phyloP scores from a whole-genome alignment of 2,888 invertebrate species.

The Eupithecia subfuscata region DNA sequence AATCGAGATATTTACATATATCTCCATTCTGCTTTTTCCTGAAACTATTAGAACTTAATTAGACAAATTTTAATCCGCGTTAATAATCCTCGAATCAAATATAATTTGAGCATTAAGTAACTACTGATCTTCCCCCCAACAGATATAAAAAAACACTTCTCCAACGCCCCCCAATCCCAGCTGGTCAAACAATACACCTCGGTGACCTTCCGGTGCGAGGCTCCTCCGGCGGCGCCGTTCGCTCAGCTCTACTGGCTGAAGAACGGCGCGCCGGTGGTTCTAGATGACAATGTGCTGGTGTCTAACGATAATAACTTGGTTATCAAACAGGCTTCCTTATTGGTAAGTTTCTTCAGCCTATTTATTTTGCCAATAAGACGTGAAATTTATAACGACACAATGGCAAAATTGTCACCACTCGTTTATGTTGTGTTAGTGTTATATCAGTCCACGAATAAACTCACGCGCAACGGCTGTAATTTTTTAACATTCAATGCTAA shows the following conservation, averaged over 20 bases:
- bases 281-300: slow-evolving; percentile 87
- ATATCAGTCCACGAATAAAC: too few relatives aligned
- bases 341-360: slow-evolving; percentile 66
- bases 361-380: background rate
- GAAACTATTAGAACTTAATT: background rate
- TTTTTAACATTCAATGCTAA: too few relatives aligned
- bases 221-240: slow-evolving; percentile 94
- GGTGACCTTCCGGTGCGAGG: slow-evolving; percentile 93
- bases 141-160: slow-evolving; percentile 96
- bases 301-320: slow-evolving; percentile 93
- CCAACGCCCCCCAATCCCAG: slow-evolving; percentile 92
- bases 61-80: too few relatives aligned
- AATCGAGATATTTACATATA: too few relatives aligned
- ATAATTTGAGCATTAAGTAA: background rate
- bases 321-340: slow-evolving; percentile 92
- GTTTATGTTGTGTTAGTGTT: too few relatives aligned
- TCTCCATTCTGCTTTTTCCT: background rate
- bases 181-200: slow-evolving; percentile 93
- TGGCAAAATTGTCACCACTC: background rate
- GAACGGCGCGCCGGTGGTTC: slow-evolving; percentile 88
- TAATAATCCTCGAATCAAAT: background rate
- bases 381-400: background rate
- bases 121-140: background rate
- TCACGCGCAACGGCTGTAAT: too few relatives aligned
- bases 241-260: slow-evolving; percentile 94